Base-by-base conservation (phyloP, 2,797 vertebrate genomes). In the Bovichtus diacanthus region DNA sequence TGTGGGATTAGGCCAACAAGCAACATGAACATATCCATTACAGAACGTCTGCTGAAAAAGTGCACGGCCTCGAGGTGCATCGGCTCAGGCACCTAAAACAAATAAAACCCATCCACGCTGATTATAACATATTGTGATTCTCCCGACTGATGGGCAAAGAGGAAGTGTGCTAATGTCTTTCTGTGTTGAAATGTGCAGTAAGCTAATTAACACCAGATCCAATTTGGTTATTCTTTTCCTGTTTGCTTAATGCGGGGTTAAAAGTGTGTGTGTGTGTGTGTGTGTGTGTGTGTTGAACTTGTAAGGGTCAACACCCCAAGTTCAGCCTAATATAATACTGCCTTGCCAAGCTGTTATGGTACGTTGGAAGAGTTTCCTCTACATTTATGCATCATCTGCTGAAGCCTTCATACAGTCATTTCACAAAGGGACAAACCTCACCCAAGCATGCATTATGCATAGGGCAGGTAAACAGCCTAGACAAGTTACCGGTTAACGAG, bases 121-220 rank as follows among this genome's bases (percentile, higher is more conserved):
- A 94, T 93, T 92, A 90, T 59, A 88, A 93, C 81, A 79, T 90
- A 93, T 90, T 75, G 83, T 78, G 67, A 90, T 87, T 84, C 80
- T 86, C 78, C 70, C 51, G 56, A 68, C 43, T 86, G 86, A 86
- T 86, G 85, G 82, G 66, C 70, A 47, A 60, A 74, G 70, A 81
- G 89, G 88, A 90, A 92, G 84, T 85, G 81, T 70, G 78, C 63
- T 90, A 85, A 92, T 86, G 85, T 86, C 74, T 76, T 75, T 66
- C 78, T 76, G 58, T 54, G 61, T 55, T 66, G 34, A 86, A 81
- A 85, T 60, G 29, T 59, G 69, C 78, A 71, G 62, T 6, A 53
- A 76, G 70, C 70, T 91, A 90, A 94, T 93, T 84, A 92, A 88
- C 83, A 86, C 71, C 88, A 93, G 88, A 88, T 86, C 71, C 78